A percentile compares a stretch with the other conserved stretches of the same genome.
Conservation (phyloP, 2,113 vertebrate genomes). For the Grus americana region DNA sequence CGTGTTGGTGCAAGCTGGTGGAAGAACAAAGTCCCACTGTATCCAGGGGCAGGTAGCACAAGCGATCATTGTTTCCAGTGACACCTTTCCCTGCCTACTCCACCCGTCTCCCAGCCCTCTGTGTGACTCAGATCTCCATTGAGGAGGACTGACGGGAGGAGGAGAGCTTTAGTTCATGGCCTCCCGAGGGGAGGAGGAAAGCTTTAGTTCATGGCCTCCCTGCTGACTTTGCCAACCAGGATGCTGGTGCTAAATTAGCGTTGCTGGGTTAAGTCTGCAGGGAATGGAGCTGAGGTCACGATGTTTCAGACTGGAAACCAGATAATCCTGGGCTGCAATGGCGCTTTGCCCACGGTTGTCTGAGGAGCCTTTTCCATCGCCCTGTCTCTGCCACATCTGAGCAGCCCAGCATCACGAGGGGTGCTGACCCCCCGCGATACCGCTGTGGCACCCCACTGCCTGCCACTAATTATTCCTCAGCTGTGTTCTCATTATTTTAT, state of each 20-base stretch:
- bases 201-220: not conserved
- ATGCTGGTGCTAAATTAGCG: not conserved
- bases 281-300: not conserved
- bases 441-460: not conserved
- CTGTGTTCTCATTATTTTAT: not conserved
- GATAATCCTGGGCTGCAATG: not conserved
- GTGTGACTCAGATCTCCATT: not conserved
- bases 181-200: not conserved
- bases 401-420: not conserved
- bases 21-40: conserved; percentile 14
- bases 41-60: not conserved
- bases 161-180: not conserved
- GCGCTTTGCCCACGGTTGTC: not conserved
- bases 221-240: not conserved
- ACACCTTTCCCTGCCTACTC: conserved; percentile 18
- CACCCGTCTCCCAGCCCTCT: not conserved
- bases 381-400: not conserved
- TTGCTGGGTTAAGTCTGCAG: not conserved
- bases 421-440: rapidly evolving
- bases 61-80: not conserved
- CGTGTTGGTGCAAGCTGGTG: not conserved
- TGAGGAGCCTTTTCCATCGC: not conserved
- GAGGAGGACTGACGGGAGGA: not conserved
- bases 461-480: not conserved
- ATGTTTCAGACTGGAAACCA: not conserved